Evolutionary conservation across 1,140 invertebrate genomes (phyloP), one percentile per base, ranked within the genome.

Genomic region (Pachyrhynchus sulphureomaculatus): DNA sequence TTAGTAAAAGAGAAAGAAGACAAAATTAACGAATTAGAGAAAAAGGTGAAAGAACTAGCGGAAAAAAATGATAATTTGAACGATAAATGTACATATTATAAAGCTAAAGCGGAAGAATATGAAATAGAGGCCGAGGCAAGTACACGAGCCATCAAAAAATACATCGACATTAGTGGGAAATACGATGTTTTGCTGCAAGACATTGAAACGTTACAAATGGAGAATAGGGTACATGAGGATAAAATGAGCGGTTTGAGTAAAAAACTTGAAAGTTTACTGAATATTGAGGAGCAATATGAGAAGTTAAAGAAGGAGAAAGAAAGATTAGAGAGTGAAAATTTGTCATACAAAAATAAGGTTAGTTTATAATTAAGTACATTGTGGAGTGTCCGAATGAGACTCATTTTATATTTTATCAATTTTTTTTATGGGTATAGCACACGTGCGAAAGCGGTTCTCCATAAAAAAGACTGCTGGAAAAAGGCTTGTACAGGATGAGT

Each of bases 101-200:
- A 72, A 59, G 32, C 55, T 0, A 74, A 63, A 26, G 36, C 55
- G 5, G 26, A 61, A 26, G 55, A 66, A 18, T 59, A 42, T 39
- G 66, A 65, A 52, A 24, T 15, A 5, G 59, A 62, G 20, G 34
- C 47, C 17, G 17, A 24, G 32, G 73, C 73, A 52, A 52, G 61
- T 39, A 57, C 58, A 4, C 62, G 67, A 23, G 68, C 73, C 18
- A 58, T 67, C 32, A 72, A 68, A 51, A 74, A 72, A 47, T 75
- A 74, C 39, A 74, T 74, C 21, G 72, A 74, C 15, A 66, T 72
- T 15, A 73, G 68, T 56, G 68, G 69, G 6, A 75, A 73, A 52
- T 75, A 72, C 51, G 72, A 75, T 62, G 45, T 66, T 9, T 54
- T 75, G 26, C 60, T 66, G n/a, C 66, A 69, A 39, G 65, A 73